phyloP scores from a whole-genome alignment of 2,797 vertebrate species.

The Melanotaenia maccullochi region DNA sequence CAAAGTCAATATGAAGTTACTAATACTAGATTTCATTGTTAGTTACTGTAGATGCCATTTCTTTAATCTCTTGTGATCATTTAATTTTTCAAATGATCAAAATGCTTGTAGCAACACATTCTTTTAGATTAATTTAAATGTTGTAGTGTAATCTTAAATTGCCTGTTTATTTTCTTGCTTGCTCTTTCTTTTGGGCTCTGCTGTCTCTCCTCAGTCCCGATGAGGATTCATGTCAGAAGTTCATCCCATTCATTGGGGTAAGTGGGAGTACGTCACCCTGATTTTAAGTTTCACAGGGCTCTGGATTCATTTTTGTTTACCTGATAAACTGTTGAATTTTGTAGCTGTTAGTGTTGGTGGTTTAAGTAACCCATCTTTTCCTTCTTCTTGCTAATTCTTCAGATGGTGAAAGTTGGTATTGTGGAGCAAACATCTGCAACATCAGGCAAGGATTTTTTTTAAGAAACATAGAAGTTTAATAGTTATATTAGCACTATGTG shows the following conservation, averaged over 20 bases:
- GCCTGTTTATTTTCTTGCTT: slow-evolving; percentile 5
- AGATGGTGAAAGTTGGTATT: slow-evolving; percentile 98
- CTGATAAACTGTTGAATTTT: background rate
- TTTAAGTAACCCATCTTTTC: background rate
- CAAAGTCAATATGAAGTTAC: slow-evolving; percentile 22
- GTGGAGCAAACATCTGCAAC: slow-evolving; percentile 94
- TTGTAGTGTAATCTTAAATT: background rate
- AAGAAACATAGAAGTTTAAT: background rate
- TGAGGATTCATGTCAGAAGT: slow-evolving; percentile 97
- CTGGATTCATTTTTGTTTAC: background rate
- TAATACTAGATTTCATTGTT: slow-evolving; percentile 30
- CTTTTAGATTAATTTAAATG: background rate
- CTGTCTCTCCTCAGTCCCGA: slow-evolving; percentile 86
- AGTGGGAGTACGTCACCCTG: slow-evolving; percentile 58
- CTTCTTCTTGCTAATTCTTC: slow-evolving; percentile 26
- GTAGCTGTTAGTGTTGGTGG: background rate
- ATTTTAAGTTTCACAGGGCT: background rate
- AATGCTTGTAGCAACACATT: slow-evolving; percentile 4
- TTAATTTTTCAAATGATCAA: slow-evolving; percentile 17
- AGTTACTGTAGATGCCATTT: slow-evolving; percentile 32
- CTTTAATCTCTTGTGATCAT: background rate
- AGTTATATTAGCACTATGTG: background rate
- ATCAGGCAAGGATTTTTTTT: slow-evolving; percentile 83
- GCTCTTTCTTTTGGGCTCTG: slow-evolving; percentile 1
- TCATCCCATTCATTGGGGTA: slow-evolving; percentile 97